Evolutionary conservation across 1,140 invertebrate species (phyloP), one percentile per base, ranked within the genome.

Genomic region (Drosophila bocki): DNA sequence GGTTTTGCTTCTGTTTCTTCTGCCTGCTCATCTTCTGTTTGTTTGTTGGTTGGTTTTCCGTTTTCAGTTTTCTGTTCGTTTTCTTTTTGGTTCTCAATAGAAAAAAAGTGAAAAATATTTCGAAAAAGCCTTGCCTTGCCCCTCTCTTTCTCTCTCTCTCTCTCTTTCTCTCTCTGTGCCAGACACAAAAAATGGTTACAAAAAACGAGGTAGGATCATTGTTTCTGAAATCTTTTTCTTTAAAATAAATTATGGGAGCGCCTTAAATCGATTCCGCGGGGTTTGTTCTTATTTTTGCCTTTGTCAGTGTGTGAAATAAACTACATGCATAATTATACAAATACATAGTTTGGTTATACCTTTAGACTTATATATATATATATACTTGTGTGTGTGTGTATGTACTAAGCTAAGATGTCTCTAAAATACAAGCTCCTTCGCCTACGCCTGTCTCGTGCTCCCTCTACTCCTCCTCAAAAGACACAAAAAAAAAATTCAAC

Each of bases 161-260:
- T 69, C 50, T 80, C 22, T 72, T 50, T 75, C 57, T 58, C 60
- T 63, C 45, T 65, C 7, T 77, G 37, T 45, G 29, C 13, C 45
- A 15, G 45, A 26, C 45, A 48, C 22, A 48, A 48, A 48, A 48
- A 15, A 48, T 59, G 71, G 19, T 68, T 61, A 84, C 59, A 78
- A 81, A 91, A 91, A 91, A 91, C 90, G 90, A 91, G 90, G 90
- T 91, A 91, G 90, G 90, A 91, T 54, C 82, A 91, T 91, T 91
- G 84, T 81, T 90, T 68, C 22, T 67, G n/a, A 44, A 42, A 29
- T 71, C 26, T 41, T 45, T 62, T 62, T 48, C 32, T 58, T 42
- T 11, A 15, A 72, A 78, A 63, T 17, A 29, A 82, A 42, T 45
- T 50, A 44, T 58, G 45, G 75, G 51, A 51, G 75, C 75, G 63